These are phyloP conservation scores for Horisme vitalbata DNA, from an alignment of 2,888 invertebrate genomes.

Conservation along the genomic window DNA sequence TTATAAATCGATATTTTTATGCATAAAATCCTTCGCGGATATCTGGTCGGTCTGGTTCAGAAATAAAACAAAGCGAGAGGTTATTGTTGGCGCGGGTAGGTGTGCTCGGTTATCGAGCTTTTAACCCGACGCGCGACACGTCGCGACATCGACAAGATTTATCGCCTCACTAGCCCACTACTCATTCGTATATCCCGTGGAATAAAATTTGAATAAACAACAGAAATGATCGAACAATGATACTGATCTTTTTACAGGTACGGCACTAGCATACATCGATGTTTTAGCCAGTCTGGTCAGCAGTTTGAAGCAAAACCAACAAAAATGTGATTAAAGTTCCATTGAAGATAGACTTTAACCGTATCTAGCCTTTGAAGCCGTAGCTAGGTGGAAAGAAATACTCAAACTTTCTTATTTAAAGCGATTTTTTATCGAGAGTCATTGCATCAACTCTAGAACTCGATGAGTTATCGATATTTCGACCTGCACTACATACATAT, in stretches of 20 bases:
- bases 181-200: conserved; percentile 77
- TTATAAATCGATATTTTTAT: conserved; percentile 84
- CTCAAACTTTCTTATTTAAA: background rate
- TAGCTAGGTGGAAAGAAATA: too few relatives aligned
- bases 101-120: conserved; percentile 82
- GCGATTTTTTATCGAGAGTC: too few relatives aligned
- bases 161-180: conserved; percentile 78
- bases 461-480: conserved; percentile 13
- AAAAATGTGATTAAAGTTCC: background rate
- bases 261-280: conserved; percentile 12
- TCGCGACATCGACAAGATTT: conserved; percentile 78
- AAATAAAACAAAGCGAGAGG: conserved; percentile 78
- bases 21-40: conserved; percentile 81
- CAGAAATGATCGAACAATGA: conserved; percentile 64
- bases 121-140: conserved; percentile 81
- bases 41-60: conserved; percentile 67
- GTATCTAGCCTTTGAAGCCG: too few relatives aligned
- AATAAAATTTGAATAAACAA: conserved; percentile 72
- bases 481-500: too few relatives aligned
- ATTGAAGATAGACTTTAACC: background rate
- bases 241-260: conserved; percentile 30
- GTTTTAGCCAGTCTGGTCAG: background rate
- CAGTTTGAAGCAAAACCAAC: background rate
- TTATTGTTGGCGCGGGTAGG: conserved; percentile 80
- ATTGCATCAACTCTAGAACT: too few relatives aligned